Percentiles rank a stretch among this genome's conserved stretches.
Conservation (phyloP, 37 sponge, comb jelly and placozoan genomes). For the Sycon ciliatum region DNA sequence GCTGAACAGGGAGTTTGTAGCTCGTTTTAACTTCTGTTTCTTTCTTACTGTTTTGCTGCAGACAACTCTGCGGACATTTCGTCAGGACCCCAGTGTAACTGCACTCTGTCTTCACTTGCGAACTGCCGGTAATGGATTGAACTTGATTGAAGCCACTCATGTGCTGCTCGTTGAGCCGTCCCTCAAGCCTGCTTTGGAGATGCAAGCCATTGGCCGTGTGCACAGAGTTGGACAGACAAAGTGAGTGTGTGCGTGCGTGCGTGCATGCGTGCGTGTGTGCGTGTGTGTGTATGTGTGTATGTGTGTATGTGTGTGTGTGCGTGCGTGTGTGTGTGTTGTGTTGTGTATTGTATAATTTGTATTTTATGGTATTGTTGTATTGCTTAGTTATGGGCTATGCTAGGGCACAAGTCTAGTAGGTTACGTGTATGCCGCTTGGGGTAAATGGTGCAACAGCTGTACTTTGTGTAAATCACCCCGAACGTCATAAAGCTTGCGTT, state of each 20-base stretch:
- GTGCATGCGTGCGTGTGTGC: background rate
- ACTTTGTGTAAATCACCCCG: too few species aligned
- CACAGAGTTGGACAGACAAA: conserved; percentile 79
- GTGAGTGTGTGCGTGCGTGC: conserved; percentile 13
- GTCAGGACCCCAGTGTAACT: conserved; percentile 27
- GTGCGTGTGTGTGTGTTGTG: conserved; percentile 22
- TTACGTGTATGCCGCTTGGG: too few species aligned
- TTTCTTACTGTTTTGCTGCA: background rate
- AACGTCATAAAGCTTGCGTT: too few species aligned
- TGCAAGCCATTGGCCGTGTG: conserved; percentile 72
- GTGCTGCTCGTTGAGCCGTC: conserved; percentile 74
- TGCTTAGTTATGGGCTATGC: background rate
- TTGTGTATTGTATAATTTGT: conserved; percentile 10
- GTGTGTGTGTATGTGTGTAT: conserved; percentile 30
- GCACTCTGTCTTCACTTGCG: conserved; percentile 56
- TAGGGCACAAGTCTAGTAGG: background rate
- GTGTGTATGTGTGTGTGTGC: background rate
- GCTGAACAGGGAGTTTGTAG: background rate
- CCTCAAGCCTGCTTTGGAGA: conserved; percentile 58
- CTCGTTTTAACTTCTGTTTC: background rate
- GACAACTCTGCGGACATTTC: conserved; percentile 24
- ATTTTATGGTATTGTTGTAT: background rate
- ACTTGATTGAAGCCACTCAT: conserved; percentile 74
- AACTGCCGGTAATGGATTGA: conserved; percentile 72
- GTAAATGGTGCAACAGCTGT: too few species aligned